Base-by-base conservation (phyloP, 2,888 invertebrate species). In the Athalia circularis region DNA sequence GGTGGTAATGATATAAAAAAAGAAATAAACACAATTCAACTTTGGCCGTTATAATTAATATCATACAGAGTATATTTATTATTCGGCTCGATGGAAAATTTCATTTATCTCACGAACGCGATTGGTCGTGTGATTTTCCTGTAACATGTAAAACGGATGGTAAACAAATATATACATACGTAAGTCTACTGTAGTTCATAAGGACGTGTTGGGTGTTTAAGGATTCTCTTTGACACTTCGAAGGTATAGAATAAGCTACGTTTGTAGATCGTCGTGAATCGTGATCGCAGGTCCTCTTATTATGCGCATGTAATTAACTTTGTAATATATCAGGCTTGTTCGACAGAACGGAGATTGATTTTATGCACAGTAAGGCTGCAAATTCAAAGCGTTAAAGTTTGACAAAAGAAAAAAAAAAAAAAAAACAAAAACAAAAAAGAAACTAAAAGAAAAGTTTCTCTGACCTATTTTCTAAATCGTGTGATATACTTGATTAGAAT, bases 241-340 rank as follows among this genome's bases (percentile, higher is more conserved):
- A 47, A 29, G 29, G 29, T 29, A 29, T 29, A 29, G 29, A 29
- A 29, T 29, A 29, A 29, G 50, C 61, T 62, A 50, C 62, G 74
- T 62, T 75, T 50, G 62, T 29, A 48, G 48, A 13, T 62, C 74
- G 62, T 61, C 62, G 11, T 5, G 11, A n/a, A 0, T 59, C 67
- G 2, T 29, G 54, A n/a, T 7, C 54, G 9, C 54, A n/a, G n/a
- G n/a, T 57, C 45, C 70, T 57, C 45, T 65, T 75, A 50, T 48
- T 75, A 75, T 75, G 74, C 74, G 74, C 74, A 75, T 75, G 11
- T 54, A 62, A 75, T 75, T 62, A 50, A 5, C 74, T 29, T 75
- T 29, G 29, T 62, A 75, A 62, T 62, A 29, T 29, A 29, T 29
- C 29, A 29, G 61, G 62, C 62, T 62, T 62, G 74, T 75, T 75